These are phyloP conservation scores for Octodon degus DNA, from an alignment of 2,113 vertebrate genomes.

Conservation along the genomic window DNA sequence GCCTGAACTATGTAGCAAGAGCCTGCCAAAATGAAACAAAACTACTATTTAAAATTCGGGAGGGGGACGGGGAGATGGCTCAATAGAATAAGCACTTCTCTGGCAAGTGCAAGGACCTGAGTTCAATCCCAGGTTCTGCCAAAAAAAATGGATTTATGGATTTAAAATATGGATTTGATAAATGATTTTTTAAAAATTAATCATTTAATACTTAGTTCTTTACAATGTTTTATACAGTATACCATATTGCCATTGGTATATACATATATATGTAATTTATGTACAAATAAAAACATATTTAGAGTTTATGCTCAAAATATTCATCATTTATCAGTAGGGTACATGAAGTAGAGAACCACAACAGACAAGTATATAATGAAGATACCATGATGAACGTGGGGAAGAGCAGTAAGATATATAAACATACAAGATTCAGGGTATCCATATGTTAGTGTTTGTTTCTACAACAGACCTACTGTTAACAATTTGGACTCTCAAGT, in stretches of 20 bases:
- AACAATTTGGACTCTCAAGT: not conserved
- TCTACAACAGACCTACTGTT: not conserved
- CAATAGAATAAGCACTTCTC: too few species aligned
- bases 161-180: not conserved
- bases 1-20: not conserved
- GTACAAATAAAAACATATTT: not conserved
- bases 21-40: not conserved
- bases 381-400: not conserved
- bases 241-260: not conserved
- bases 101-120: too few species aligned
- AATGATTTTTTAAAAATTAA: not conserved
- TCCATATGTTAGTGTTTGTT: not conserved
- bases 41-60: not conserved
- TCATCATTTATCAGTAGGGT: not conserved
- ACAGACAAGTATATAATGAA: not conserved
- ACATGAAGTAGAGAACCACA: not conserved
- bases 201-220: not conserved
- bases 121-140: too few species aligned
- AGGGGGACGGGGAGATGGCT: too few species aligned
- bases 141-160: not conserved
- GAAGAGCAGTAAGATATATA: not conserved
- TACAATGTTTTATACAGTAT: not conserved
- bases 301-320: not conserved
- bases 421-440: not conserved
- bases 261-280: not conserved